Percentiles rank a stretch among this genome's conserved stretches.
phyloP scores from a whole-genome alignment of 37 sponge, comb jelly and placozoan genomes.

The Aphrocallistes beatrix region DNA sequence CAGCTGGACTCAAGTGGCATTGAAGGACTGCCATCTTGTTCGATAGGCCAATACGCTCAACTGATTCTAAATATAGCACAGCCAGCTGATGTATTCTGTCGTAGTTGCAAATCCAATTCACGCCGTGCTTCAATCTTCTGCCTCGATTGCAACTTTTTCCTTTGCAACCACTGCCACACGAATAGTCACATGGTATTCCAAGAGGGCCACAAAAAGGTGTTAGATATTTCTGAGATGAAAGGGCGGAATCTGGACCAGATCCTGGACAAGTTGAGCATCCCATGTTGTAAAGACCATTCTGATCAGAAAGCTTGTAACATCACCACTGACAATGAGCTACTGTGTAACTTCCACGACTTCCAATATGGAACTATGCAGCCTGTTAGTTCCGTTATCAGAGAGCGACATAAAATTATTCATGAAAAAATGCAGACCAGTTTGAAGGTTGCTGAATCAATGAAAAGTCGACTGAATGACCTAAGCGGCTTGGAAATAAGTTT shows the following conservation, averaged over 20 bases:
- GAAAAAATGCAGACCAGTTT: background rate
- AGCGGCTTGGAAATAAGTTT: background rate
- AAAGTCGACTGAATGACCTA: background rate
- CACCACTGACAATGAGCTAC: background rate
- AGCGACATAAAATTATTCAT: background rate
- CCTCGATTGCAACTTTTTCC: conserved; percentile 2
- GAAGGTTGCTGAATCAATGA: background rate
- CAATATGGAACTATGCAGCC: background rate
- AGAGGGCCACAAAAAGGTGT: background rate
- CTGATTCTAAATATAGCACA: background rate
- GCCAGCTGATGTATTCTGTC: background rate
- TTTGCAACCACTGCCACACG: background rate
- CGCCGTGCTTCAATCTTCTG: background rate
- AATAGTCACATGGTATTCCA: background rate
- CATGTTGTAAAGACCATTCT: background rate
- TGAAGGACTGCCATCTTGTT: background rate
- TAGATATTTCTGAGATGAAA: background rate
- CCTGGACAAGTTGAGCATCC: background rate
- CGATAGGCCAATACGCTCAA: background rate
- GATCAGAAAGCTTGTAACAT: background rate
- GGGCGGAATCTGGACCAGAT: background rate
- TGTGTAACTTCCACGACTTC: background rate
- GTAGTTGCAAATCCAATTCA: background rate
- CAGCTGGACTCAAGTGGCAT: background rate
- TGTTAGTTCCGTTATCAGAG: background rate